A percentile compares a stretch with the other conserved stretches of the same genome.
Evolutionary conservation across 1,140 invertebrate genomes (phyloP).

Genomic region (Leptonema lineaticorne): DNA sequence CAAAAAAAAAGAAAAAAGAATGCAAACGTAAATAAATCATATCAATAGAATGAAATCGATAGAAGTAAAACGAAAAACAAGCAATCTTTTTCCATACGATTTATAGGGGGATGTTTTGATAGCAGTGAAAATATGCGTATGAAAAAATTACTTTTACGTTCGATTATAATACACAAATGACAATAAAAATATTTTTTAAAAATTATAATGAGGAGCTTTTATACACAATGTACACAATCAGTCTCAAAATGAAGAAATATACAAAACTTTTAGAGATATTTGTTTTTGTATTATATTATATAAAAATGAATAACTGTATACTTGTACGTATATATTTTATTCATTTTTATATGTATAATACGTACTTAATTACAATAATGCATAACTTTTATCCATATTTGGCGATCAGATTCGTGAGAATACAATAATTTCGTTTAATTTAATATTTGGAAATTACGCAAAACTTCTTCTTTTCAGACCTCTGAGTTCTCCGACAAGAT

Average conservation of each 20-base stretch:
- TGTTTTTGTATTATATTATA: slow-evolving; percentile 25
- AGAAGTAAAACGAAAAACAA: too few relatives aligned
- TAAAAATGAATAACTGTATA: background rate
- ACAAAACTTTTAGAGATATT: slow-evolving; percentile 40
- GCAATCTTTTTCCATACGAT: too few relatives aligned
- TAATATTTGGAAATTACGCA: slow-evolving; percentile 53
- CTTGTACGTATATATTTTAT: background rate
- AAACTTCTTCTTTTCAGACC: slow-evolving; percentile 59
- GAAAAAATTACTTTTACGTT: too few relatives aligned
- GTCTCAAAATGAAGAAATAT: slow-evolving; percentile 43
- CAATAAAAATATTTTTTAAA: background rate
- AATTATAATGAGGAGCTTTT: slow-evolving; percentile 26
- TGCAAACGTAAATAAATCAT: background rate
- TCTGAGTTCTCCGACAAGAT: slow-evolving; percentile 58
- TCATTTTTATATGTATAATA: background rate
- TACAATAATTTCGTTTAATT: slow-evolving; percentile 46
- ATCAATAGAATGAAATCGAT: background rate
- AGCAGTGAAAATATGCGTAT: too few relatives aligned
- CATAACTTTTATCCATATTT: slow-evolving; percentile 27
- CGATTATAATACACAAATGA: background rate
- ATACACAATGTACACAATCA: slow-evolving; percentile 43
- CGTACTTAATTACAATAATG: slow-evolving; percentile 20
- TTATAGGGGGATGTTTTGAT: too few relatives aligned
- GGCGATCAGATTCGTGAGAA: slow-evolving; percentile 43
- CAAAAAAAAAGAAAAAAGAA: too few relatives aligned